Percentiles rank a stretch among this genome's conserved stretches.
Evolutionary conservation across 2,797 vertebrate species (phyloP).

Genomic region (Chaetodon trifasciatus): DNA sequence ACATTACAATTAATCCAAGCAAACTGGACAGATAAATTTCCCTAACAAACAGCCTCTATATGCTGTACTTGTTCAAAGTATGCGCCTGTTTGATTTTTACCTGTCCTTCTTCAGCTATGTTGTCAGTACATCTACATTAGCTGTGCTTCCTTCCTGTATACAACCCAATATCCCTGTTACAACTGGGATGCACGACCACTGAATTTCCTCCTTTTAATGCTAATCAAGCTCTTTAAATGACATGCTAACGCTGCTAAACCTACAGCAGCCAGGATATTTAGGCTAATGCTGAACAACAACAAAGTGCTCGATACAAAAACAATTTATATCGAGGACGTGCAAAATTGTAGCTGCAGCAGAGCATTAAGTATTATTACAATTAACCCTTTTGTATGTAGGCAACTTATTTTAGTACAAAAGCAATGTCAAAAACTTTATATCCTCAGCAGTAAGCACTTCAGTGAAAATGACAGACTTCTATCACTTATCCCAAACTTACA

Average conservation of each 20-base stretch:
- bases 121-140: background rate
- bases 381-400: background rate
- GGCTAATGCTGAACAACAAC: background rate
- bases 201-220: background rate
- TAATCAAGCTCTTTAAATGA: conserved; percentile 9
- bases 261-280: background rate
- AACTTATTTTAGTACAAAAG: conserved; percentile 6
- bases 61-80: background rate
- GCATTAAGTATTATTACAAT: background rate
- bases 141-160: background rate
- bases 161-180: background rate
- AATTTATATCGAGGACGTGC: background rate
- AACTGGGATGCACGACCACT: background rate
- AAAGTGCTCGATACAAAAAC: background rate
- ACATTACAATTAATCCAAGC: background rate
- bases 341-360: background rate
- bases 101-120: background rate
- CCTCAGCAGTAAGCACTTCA: background rate
- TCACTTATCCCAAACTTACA: background rate
- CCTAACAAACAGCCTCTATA: background rate
- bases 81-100: background rate
- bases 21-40: background rate
- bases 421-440: conserved; percentile 7
- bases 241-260: background rate
- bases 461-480: background rate